phyloP scores from a whole-genome alignment of 2,888 invertebrate species.

The Diadegma fenestrale region DNA sequence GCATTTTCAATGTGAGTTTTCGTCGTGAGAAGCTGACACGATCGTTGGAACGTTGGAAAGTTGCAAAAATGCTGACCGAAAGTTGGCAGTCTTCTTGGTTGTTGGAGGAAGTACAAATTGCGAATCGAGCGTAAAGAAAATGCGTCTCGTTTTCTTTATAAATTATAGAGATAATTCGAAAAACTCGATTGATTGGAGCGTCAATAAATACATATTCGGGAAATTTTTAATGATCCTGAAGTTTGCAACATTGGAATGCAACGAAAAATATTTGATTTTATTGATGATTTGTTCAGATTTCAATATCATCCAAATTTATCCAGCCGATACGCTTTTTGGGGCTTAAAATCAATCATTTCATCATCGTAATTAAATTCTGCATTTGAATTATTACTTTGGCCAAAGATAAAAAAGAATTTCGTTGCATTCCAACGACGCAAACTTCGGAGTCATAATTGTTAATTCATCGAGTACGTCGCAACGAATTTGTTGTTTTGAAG shows the following conservation, averaged over 20 bases:
- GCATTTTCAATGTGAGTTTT: constrained; percentile 5
- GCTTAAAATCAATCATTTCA: no score
- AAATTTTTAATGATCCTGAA: no score
- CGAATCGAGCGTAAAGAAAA: constrained; percentile 20
- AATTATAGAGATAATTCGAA: not conserved
- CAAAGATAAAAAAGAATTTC: no score
- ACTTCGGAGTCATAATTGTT: no score
- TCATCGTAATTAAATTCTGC: no score
- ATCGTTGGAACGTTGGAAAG: constrained; percentile 17
- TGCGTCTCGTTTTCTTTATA: constrained; percentile 3
- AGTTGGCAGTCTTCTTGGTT: constrained; percentile 60
- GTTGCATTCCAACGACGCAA: no score
- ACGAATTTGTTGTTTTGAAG: not conserved
- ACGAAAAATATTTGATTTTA: no score
- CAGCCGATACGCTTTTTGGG: no score
- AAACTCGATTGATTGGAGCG: not conserved
- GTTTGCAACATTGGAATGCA: no score
- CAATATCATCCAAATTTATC: no score
- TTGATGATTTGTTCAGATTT: no score
- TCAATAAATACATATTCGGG: not conserved
- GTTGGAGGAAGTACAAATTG: constrained; percentile 63
- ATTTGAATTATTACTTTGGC: no score
- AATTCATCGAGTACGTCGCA: not conserved
- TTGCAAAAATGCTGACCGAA: constrained; percentile 7
- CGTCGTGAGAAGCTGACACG: not conserved